Conservation (phyloP, 2,113 vertebrate genomes). For the Typhlomys cinereus region DNA sequence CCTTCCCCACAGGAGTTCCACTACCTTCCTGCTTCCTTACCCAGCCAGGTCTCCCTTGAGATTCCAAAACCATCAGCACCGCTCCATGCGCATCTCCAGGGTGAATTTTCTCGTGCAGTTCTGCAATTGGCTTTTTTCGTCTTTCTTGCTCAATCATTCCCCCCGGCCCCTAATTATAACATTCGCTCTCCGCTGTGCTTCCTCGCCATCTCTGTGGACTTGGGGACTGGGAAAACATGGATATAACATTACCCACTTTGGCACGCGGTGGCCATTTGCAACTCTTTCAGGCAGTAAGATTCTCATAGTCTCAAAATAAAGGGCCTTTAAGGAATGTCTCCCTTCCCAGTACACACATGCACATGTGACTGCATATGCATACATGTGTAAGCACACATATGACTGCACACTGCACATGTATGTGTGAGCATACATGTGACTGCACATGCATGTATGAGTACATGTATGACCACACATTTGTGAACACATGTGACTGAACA, state of each 20-base stretch:
- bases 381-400: too few species aligned
- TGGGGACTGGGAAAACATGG: neutral
- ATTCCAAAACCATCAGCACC: neutral
- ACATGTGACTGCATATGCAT: too few species aligned
- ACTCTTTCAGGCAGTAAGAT: neutral
- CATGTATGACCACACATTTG: too few species aligned
- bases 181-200: neutral
- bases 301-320: neutral
- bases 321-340: neutral
- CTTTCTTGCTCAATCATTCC: neutral
- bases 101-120: neutral
- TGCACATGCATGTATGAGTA: too few species aligned
- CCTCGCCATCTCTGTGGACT: neutral
- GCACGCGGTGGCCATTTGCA: rapidly evolving
- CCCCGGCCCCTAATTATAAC: neutral
- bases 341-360: too few species aligned
- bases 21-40: neutral
- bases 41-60: too few species aligned
- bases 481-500: too few species aligned
- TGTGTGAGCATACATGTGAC: too few species aligned
- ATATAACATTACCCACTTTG: rapidly evolving
- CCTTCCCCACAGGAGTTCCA: neutral
- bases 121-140: neutral
- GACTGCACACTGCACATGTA: too few species aligned
- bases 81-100: rapidly evolving